phyloP scores from a whole-genome alignment of 2,888 invertebrate genomes.

The Drosophila picticornis region DNA sequence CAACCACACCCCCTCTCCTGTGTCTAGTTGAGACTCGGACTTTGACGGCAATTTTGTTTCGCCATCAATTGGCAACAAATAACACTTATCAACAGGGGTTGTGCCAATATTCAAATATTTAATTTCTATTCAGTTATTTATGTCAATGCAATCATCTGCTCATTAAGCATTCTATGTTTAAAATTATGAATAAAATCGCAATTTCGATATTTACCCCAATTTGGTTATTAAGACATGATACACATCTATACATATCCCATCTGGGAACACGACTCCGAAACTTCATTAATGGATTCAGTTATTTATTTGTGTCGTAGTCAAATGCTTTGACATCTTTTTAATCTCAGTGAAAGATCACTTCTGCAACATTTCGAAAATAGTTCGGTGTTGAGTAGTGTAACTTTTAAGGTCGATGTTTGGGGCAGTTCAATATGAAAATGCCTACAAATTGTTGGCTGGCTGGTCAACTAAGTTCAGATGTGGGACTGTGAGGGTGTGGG shows the following conservation, averaged over 20 bases:
- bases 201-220: neutral
- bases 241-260: neutral
- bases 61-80: conserved; percentile 37
- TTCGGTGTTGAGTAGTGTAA: conserved; percentile 40
- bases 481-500: conserved; percentile 3
- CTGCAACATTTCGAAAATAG: too few species aligned
- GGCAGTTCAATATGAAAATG: conserved; percentile 77
- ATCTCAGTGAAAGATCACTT: neutral
- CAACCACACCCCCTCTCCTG: neutral
- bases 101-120: neutral
- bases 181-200: neutral
- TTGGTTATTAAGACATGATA: neutral
- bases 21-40: conserved; percentile 13
- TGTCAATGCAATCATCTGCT: neutral
- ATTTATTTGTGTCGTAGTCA: neutral
- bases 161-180: neutral
- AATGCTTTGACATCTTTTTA: neutral
- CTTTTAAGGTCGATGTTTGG: conserved; percentile 53
- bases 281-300: neutral
- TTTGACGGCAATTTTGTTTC: conserved; percentile 20
- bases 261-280: neutral
- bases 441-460: conserved; percentile 74
- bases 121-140: neutral
- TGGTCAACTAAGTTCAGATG: conserved; percentile 56
- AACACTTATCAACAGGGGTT: conserved; percentile 34